Conservation (phyloP, 2,113 vertebrate genomes). For the Myocastor coypus region DNA sequence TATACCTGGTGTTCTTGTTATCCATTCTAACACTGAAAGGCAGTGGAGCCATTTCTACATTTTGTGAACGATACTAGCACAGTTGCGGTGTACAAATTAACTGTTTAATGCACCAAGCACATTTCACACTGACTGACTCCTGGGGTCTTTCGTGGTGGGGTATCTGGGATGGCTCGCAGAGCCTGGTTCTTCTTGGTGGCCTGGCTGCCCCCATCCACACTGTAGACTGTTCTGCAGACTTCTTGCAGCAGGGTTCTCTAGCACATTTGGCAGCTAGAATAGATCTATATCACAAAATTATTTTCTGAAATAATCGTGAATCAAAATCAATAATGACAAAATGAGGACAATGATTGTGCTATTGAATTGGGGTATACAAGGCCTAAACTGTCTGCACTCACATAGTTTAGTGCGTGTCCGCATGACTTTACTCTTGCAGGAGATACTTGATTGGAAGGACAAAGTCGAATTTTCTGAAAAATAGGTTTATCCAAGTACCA, state of each 20-base stretch:
- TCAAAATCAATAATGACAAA: slow-evolving; percentile 36
- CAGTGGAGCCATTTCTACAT: background rate
- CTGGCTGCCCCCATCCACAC: background rate
- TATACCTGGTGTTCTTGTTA: background rate
- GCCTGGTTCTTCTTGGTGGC: background rate
- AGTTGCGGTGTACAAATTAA: background rate
- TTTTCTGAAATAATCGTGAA: slow-evolving; percentile 49
- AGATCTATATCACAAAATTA: background rate
- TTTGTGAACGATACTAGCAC: background rate
- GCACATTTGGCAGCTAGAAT: background rate
- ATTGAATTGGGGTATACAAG: background rate
- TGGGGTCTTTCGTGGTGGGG: background rate
- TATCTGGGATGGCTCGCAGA: background rate
- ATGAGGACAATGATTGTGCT: background rate
- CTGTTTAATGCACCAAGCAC: background rate
- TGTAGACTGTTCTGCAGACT: background rate
- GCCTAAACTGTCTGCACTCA: background rate
- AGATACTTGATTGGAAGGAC: slow-evolving; percentile 28
- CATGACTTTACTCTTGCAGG: background rate
- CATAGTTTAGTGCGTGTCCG: background rate
- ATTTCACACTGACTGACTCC: background rate
- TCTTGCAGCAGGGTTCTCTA: background rate
- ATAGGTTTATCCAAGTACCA: background rate
- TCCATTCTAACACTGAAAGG: background rate
- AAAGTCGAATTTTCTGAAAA: slow-evolving; percentile 48